These are phyloP conservation scores for Heliconius hewitsoni DNA, from an alignment of 1,140 invertebrate species.

Conservation along the genomic window DNA sequence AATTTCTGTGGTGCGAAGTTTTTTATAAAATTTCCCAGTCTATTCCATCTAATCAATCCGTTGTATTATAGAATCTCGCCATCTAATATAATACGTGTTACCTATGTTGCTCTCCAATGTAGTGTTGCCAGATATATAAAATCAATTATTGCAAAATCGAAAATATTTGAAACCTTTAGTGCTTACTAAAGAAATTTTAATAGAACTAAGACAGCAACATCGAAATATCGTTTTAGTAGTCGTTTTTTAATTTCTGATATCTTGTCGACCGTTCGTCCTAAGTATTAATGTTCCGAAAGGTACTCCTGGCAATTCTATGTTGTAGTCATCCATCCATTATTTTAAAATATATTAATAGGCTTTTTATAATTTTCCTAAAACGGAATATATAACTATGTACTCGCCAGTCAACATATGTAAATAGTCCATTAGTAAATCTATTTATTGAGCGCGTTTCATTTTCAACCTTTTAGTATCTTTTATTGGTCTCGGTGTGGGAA, in stretches of 20 bases:
- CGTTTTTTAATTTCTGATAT: not conserved
- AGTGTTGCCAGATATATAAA: not conserved
- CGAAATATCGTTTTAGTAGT: not conserved
- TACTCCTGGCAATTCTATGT: conserved; percentile 1
- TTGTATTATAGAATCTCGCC: conserved; percentile 68
- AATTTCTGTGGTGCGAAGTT: conserved; percentile 52
- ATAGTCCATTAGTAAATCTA: conserved; percentile 56
- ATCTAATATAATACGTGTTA: conserved; percentile 3
- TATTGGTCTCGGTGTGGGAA: conserved; percentile 36
- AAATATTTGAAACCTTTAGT: not conserved
- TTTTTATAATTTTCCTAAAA: conserved; percentile 19
- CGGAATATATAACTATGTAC: conserved; percentile 14
- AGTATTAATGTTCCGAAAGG: not conserved
- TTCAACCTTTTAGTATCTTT: conserved; percentile 61
- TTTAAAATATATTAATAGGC: conserved; percentile 20
- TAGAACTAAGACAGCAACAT: not conserved
- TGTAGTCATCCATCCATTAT: conserved; percentile 29
- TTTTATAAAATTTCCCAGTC: conserved; percentile 46
- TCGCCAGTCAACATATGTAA: conserved; percentile 43
- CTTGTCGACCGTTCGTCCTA: not conserved
- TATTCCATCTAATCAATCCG: conserved; percentile 65
- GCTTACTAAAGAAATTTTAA: not conserved
- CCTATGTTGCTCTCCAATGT: not conserved
- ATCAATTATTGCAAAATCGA: not conserved
- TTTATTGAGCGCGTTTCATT: conserved; percentile 44